Percentiles rank a stretch among this genome's conserved stretches.
Evolutionary conservation across 2,888 invertebrate genomes (phyloP).

Genomic region (Aphidius colemani): DNA sequence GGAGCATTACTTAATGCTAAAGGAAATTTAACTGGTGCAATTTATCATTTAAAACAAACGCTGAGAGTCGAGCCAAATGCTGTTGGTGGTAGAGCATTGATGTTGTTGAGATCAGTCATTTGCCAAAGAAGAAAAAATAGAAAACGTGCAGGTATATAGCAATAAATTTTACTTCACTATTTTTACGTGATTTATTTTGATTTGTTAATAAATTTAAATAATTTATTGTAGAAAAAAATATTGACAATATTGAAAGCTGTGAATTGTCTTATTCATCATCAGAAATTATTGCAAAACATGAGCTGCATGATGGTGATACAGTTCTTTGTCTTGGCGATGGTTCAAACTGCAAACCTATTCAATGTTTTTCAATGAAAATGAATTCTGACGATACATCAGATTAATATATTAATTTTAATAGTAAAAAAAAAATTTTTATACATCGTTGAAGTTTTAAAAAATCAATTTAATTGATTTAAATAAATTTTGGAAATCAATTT

Average conservation of each 20-base stretch:
- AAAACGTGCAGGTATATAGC: constrained; percentile 34
- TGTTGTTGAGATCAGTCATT: constrained; percentile 63
- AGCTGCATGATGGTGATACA: constrained; percentile 39
- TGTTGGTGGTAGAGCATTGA: constrained; percentile 62
- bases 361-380: constrained; percentile 41
- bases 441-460: neutral
- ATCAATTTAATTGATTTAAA: no score
- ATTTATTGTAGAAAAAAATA: constrained; percentile 21
- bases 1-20: constrained; percentile 68
- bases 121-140: constrained; percentile 57
- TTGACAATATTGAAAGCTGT: constrained; percentile 32
- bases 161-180: neutral
- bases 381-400: constrained; percentile 34
- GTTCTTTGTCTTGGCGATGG: constrained; percentile 42
- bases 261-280: constrained; percentile 35
- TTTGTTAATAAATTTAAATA: constrained; percentile 2
- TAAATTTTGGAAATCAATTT: no score
- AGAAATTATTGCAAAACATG: constrained; percentile 38
- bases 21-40: constrained; percentile 68
- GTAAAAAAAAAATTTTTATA: constrained; percentile 1
- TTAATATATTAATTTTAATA: neutral
- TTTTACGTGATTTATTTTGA: constrained; percentile 17
- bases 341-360: constrained; percentile 40
- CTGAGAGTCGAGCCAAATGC: constrained; percentile 64
- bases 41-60: constrained; percentile 68